phyloP scores from a whole-genome alignment of 2,888 invertebrate species.

The Oxycera nigricornis region DNA sequence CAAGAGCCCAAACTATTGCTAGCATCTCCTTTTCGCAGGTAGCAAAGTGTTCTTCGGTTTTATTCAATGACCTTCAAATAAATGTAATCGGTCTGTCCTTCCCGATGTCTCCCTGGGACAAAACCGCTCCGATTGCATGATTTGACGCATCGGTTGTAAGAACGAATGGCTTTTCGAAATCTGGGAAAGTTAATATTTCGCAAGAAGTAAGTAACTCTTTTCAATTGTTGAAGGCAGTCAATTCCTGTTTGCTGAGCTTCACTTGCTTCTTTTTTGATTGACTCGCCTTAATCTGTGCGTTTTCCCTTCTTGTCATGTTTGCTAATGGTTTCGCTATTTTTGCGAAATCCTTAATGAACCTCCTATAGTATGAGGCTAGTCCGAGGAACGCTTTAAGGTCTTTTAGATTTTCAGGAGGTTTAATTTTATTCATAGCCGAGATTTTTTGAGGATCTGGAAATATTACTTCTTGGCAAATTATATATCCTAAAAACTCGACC shows the following conservation, averaged over 20 bases:
- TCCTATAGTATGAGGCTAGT: not conserved
- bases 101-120: slow-evolving; percentile 9
- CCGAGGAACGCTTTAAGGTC: not conserved
- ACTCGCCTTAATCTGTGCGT: not conserved
- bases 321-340: not conserved
- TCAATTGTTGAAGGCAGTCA: slow-evolving; percentile 1
- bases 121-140: not conserved
- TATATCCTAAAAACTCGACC: not conserved
- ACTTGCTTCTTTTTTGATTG: slow-evolving; percentile 14
- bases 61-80: slow-evolving; percentile 19
- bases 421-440: not conserved
- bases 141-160: too few species aligned
- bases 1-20: not conserved
- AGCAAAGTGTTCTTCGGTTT: slow-evolving; percentile 28
- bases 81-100: slow-evolving; percentile 16
- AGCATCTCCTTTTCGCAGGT: slow-evolving; percentile 12
- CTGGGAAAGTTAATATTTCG: slow-evolving; percentile 18
- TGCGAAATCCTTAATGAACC: not conserved
- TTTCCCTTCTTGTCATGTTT: not conserved
- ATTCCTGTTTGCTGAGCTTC: not conserved
- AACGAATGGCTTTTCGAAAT: slow-evolving; percentile 23
- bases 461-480: not conserved
- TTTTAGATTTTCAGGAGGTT: not conserved
- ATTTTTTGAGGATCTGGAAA: not conserved
- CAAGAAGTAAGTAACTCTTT: slow-evolving; percentile 22